phyloP scores from a whole-genome alignment of 53 echinoderm and acorn worm species.

The Temnopleurus reevesii region DNA sequence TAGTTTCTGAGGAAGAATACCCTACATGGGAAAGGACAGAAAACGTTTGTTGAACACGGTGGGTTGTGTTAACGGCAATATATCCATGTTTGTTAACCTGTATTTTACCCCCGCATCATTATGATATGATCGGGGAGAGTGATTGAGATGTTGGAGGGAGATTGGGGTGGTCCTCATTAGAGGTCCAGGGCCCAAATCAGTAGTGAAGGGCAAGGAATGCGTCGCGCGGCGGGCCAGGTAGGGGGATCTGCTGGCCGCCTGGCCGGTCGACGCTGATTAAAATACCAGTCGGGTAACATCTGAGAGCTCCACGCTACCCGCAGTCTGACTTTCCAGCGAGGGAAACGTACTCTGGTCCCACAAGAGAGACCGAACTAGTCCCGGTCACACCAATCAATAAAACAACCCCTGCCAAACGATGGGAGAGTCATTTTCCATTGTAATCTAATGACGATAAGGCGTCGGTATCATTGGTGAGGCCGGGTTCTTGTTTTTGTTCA shows the following conservation, averaged over 20 bases:
- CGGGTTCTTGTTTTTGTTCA: too few relatives aligned
- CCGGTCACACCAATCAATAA: too few relatives aligned
- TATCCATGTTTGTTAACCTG: not conserved
- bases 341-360: constrained; percentile 17
- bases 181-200: constrained; percentile 34
- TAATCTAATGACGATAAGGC: too few relatives aligned
- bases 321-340: not conserved
- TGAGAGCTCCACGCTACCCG: not conserved
- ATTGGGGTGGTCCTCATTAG: constrained; percentile 59
- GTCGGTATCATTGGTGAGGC: too few relatives aligned
- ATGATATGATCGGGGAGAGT: not conserved
- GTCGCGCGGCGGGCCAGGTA: constrained; percentile 25
- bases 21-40: not conserved
- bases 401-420: too few relatives aligned
- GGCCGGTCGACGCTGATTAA: constrained; percentile 58
- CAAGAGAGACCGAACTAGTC: not conserved
- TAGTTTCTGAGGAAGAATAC: not conserved
- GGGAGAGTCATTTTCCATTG: too few relatives aligned
- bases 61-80: not conserved
- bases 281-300: constrained; percentile 53
- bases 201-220: constrained; percentile 51
- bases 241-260: constrained; percentile 47
- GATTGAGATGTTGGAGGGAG: not conserved
- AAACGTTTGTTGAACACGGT: not conserved
- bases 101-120: not conserved